Evolutionary conservation across 1,140 invertebrate species (phyloP).

Genomic region (Anthonomus grandis): DNA sequence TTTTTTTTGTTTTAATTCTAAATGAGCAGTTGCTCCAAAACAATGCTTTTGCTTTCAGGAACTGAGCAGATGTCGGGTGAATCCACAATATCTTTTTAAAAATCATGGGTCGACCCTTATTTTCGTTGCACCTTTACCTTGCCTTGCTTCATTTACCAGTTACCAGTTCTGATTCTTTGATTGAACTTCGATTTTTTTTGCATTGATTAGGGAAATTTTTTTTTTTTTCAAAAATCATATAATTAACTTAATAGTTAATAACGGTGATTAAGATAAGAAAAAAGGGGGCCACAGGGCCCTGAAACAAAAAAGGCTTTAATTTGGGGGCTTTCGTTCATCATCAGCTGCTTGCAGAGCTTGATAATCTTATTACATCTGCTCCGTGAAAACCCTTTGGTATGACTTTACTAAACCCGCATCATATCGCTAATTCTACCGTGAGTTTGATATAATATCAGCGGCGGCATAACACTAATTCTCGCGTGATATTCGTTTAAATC

Average conservation of each 20-base stretch:
- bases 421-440: constrained; percentile 8
- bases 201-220: too few species aligned
- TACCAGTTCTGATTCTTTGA: too few species aligned
- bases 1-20: constrained; percentile 6
- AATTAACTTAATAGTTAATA: too few species aligned
- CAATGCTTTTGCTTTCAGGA: constrained; percentile 24
- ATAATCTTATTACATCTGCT: constrained; percentile 13
- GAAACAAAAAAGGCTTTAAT: constrained; percentile 11
- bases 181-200: too few species aligned
- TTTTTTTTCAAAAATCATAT: too few species aligned
- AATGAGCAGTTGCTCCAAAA: constrained; percentile 24
- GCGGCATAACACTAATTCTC: too few species aligned
- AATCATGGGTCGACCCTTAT: constrained; percentile 14
- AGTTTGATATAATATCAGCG: too few species aligned
- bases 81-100: constrained; percentile 23
- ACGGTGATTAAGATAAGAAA: too few species aligned
- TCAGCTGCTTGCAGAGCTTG: constrained; percentile 14
- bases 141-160: too few species aligned
- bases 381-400: constrained; percentile 7
- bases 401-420: constrained; percentile 9
- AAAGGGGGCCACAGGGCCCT: background rate
- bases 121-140: constrained; percentile 15
- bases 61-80: constrained; percentile 22
- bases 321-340: constrained; percentile 7
- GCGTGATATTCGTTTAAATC: too few species aligned